phyloP scores from a whole-genome alignment of 2,797 vertebrate genomes.

The Cottoperca gobio region DNA sequence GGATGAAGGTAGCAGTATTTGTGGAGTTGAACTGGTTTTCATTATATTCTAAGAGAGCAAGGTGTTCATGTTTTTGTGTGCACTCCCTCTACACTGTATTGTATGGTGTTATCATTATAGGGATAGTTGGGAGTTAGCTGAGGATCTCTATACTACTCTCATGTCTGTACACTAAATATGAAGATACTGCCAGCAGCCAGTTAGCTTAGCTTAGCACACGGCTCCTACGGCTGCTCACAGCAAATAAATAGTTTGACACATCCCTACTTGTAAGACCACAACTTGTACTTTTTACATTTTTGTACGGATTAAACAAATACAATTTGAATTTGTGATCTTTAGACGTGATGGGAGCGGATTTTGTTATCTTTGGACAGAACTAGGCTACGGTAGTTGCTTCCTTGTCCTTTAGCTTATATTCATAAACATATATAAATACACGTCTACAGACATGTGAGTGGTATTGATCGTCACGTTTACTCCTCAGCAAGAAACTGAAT shows the following conservation, averaged over 20 bases:
- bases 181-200: constrained; percentile 1
- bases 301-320: background rate
- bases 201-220: constrained; percentile 20
- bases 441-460: background rate
- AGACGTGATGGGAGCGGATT: no score
- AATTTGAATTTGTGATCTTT: background rate
- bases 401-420: background rate
- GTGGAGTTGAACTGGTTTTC: constrained; percentile 2
- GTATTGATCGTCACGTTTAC: background rate
- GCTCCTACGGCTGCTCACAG: background rate
- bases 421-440: no score
- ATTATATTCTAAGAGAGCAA: background rate
- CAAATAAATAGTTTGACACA: background rate
- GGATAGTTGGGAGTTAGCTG: constrained; percentile 5
- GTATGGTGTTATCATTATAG: background rate
- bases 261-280: background rate
- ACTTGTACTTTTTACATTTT: background rate
- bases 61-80: constrained; percentile 28
- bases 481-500: background rate
- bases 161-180: background rate
- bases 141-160: background rate
- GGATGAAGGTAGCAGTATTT: background rate
- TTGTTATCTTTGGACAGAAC: background rate
- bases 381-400: background rate
- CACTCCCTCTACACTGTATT: constrained; percentile 10